Evolutionary conservation across 2,888 invertebrate species (phyloP), one percentile per base, ranked within the genome.

Genomic region (Coleophora flavipennella): DNA sequence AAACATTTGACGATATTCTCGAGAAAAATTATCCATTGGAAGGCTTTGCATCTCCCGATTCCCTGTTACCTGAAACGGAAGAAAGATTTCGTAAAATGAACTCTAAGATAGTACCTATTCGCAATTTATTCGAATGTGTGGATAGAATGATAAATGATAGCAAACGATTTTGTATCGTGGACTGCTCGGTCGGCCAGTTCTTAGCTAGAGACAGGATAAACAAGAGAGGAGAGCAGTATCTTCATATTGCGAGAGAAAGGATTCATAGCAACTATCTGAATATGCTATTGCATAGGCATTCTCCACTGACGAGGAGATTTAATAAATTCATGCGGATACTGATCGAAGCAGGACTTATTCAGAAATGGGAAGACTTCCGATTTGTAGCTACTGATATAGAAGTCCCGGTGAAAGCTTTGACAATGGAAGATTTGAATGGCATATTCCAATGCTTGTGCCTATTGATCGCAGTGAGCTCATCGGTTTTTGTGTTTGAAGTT

Each of bases 41-140:
- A 61, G 84, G 79, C 1, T 56, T 83, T 47, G 65, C 76, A 2
- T 78, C 84, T 1, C 85, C 85, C 2, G 85, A 85, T 46, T 55
- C 71, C 4, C 47, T 79, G 6, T 61, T 84, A 3, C 83, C 85
- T 2, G 72, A 77, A 0, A 59, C 60, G 0, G 77, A 79, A 36
- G 72, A 79, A 41, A 60, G 44, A 33, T 77, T 65, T 47, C 46
- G 43, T 9, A 65, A 53, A 42, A 66, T 85, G 8, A 81, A 78
- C 42, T 66, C 69, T 1, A 75, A 63, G 49, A 45, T 81, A 4
- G 62, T 67, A 10, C 50, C 66, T 1, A 59, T 67, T 28, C 48
- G 49, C 31, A 60, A 72, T 45, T 42, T 76, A 33, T 71, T 56
- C 38, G 58, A 48, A 10, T 85, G 85, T 46, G 54, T 75, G 1